phyloP scores from a whole-genome alignment of 2,113 vertebrate species.

The Cervus canadensis region DNA sequence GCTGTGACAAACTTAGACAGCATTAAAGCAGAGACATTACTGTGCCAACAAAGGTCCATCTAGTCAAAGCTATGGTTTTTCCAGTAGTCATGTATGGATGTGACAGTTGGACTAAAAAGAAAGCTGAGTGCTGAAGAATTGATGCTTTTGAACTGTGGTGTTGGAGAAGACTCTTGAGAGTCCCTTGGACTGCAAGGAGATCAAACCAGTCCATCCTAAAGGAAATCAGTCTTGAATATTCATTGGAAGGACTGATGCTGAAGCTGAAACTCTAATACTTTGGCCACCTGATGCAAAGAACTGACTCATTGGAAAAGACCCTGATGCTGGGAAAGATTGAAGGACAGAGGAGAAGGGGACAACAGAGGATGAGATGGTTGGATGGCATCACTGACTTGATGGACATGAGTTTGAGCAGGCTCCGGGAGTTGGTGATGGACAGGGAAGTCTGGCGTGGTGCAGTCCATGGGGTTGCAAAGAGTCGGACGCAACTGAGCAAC shows the following conservation, averaged over 20 bases:
- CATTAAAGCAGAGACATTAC: not conserved
- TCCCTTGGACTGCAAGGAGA: not conserved
- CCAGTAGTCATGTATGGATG: not conserved
- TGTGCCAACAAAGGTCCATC: not conserved
- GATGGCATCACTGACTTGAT: not conserved
- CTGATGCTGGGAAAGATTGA: not conserved
- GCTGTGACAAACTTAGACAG: not conserved
- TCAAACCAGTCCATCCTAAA: not conserved
- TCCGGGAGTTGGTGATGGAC: not conserved
- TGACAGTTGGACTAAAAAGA: not conserved
- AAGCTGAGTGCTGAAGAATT: not conserved
- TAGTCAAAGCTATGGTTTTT: not conserved
- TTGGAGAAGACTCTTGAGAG: not conserved
- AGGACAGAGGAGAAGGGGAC: not conserved
- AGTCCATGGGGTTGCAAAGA: not conserved
- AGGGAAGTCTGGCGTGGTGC: not conserved
- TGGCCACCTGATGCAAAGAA: not conserved
- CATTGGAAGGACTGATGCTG: not conserved
- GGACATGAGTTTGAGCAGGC: not conserved
- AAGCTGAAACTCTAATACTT: not conserved
- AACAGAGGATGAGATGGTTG: not conserved
- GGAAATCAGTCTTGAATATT: not conserved
- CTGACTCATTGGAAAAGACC: not conserved
- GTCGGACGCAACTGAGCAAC: not conserved
- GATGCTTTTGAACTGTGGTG: not conserved